Evolutionary conservation across 64 coral and sea anemone genomes (phyloP), one percentile per base, ranked within the genome.

Genomic region (Astreopora myriophthalma): DNA sequence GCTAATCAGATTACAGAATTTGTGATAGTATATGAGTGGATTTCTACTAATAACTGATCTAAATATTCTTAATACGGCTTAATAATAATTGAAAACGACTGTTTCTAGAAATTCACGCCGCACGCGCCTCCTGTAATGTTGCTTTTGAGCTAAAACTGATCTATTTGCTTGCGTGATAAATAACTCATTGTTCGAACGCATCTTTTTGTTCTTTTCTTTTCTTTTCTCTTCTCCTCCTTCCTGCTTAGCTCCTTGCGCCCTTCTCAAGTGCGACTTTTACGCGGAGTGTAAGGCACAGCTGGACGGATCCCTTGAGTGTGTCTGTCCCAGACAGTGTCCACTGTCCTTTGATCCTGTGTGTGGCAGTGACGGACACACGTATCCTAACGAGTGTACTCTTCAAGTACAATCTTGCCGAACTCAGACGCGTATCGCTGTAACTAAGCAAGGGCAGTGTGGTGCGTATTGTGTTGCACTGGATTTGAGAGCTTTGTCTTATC

Each of bases 191-290:
- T 91, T 48, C 4, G 13, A 75, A 4, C 20, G n/a, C n/a, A n/a
- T n/a, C n/a, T 19, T 2, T 8, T n/a, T 24, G 8, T 49, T 85
- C 32, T 36, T 33, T 72, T 25, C 27, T 22, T 17, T 3, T 23
- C 0, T 34, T 48, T 38, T 3, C 39, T 44, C 57, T 9, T 4
- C 76, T 16, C 51, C n/a, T 55, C 22, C 14, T 63, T 46, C 51
- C 22, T 57, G 30, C 76, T 48, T 62, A 96, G 95, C 95, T 11
- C 95, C 95, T 35, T 96, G 95, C 62, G 95, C 91, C 19, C 87
- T 96, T 27, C 73, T 96, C 20, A 93, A 96, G 23, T 96, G 95
- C 79, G 92, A 89, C 31, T 96, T 93, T 74, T 94, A 96, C 35
- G 90, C 95, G 8, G 76, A 62, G 32, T 96, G 95, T 26, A 32